Evolutionary conservation across 2,888 invertebrate species (phyloP).

Genomic region (Zaprionus lineosus): DNA sequence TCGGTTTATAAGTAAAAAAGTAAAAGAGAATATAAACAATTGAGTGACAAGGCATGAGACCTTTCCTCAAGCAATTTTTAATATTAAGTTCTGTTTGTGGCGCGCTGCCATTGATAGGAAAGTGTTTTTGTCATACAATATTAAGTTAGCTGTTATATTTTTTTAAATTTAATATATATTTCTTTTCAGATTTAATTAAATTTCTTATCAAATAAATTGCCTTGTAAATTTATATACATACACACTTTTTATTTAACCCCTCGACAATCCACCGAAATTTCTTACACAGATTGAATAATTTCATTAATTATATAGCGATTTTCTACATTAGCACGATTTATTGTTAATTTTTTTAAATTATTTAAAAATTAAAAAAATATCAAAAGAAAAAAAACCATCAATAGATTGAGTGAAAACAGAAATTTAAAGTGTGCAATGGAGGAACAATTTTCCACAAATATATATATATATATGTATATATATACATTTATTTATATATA

Average conservation of each 20-base stretch:
- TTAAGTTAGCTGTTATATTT: constrained; percentile 72
- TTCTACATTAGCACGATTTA: constrained; percentile 10
- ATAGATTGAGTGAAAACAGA: constrained; percentile 65
- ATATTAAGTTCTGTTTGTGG: constrained; percentile 61
- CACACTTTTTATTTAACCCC: constrained; percentile 31
- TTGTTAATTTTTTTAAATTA: constrained; percentile 18
- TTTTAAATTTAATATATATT: constrained; percentile 43
- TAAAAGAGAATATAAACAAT: constrained; percentile 13
- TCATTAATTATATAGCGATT: constrained; percentile 14
- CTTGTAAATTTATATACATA: constrained; percentile 52
- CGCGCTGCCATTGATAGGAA: constrained; percentile 59
- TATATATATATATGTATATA: no score
- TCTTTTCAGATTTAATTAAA: constrained; percentile 46
- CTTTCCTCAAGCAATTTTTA: constrained; percentile 61
- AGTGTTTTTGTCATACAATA: constrained; percentile 74
- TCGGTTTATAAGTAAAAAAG: constrained; percentile 58
- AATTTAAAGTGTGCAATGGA: constrained; percentile 55
- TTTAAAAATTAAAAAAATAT: constrained; percentile 23
- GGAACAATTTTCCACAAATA: constrained; percentile 78
- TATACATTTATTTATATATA: no score
- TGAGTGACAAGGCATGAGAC: constrained; percentile 27
- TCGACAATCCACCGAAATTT: constrained; percentile 69
- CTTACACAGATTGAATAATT: constrained; percentile 8
- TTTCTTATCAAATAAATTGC: constrained; percentile 63
- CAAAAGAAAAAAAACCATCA: constrained; percentile 36